Evolutionary conservation across 2,797 vertebrate genomes (phyloP), one percentile per base, ranked within the genome.

Genomic region (Gastrophryne carolinensis): DNA sequence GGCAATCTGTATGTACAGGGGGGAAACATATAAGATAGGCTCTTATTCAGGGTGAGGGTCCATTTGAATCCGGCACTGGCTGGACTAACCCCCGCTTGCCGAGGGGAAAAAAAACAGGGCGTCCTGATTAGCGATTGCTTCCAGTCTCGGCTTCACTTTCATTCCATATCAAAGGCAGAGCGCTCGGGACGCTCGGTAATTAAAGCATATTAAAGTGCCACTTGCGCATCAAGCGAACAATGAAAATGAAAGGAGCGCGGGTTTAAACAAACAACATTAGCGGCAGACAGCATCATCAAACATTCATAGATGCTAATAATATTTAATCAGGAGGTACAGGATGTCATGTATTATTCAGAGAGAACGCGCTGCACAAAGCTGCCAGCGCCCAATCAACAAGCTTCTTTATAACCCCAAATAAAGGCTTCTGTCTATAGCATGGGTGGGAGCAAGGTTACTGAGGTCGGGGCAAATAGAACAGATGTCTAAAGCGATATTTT

Each of bases 221-320:
- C 35, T 70, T 70, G 7, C 37, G 15, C 24, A 34, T n/a, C 32
- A 19, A 53, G 47, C 19, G 15, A 44, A 44, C 39, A 44, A 44
- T 44, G 39, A 44, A 67, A 70, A 39, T 23, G 52, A 47, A 57
- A 44, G 67, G 35, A 29, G 63, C 21, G 21, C 24, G 3, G 12
- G 37, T 56, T 54, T 39, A 39, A 69, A 56, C 50, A 69, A 56
- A 56, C 50, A 39, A 15, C 66, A 56, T 39, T 56, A 52, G 50
- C 24, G 49, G 2, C 9, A 50, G 29, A 21, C 66, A 6, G 50
- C 7, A 56, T 27, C 53, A 70, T 70, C 37, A 70, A 58, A 57
- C 67, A 56, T 70, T 70, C 67, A 70, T 70, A 44, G 52, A 44
- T 30, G 24, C 54, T 71, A 71, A 60, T 71, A 58, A 60, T 47